These are phyloP conservation scores for Hybos culiciformis DNA, from an alignment of 2,888 invertebrate genomes.

Conservation along the genomic window DNA sequence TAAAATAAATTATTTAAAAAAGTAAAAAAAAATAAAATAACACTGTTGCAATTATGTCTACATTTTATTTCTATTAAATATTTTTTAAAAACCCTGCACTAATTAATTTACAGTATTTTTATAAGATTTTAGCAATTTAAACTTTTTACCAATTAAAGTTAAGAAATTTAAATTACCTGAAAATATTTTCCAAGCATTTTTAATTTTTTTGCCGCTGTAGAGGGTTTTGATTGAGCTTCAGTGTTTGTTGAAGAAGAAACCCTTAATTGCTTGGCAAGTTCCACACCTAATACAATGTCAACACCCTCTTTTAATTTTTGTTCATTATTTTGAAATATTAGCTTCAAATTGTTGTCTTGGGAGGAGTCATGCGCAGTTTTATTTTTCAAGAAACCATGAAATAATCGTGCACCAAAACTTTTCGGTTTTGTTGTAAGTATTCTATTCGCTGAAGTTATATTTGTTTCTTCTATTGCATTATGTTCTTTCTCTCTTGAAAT, in stretches of 20 bases:
- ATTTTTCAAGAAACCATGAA: constrained; percentile 15
- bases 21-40: no score
- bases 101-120: no score
- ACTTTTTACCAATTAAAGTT: no score
- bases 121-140: no score
- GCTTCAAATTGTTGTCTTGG: constrained; percentile 17
- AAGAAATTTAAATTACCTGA: constrained; percentile 51
- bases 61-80: no score
- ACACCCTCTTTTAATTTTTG: constrained; percentile 30
- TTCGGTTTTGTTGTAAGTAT: constrained; percentile 18
- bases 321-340: constrained; percentile 14
- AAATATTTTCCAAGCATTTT: constrained; percentile 52
- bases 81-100: no score
- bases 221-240: constrained; percentile 29
- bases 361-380: constrained; percentile 3
- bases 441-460: constrained; percentile 26
- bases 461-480: constrained; percentile 13
- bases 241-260: constrained; percentile 28
- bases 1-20: no score
- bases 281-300: constrained; percentile 32
- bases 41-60: no score
- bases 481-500: neutral
- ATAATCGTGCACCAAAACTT: constrained; percentile 17
- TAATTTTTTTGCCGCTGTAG: constrained; percentile 40
- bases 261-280: constrained; percentile 32